Evolutionary conservation across 2,113 vertebrate species (phyloP), one percentile per base, ranked within the genome.

Genomic region (Enhydra lutris): DNA sequence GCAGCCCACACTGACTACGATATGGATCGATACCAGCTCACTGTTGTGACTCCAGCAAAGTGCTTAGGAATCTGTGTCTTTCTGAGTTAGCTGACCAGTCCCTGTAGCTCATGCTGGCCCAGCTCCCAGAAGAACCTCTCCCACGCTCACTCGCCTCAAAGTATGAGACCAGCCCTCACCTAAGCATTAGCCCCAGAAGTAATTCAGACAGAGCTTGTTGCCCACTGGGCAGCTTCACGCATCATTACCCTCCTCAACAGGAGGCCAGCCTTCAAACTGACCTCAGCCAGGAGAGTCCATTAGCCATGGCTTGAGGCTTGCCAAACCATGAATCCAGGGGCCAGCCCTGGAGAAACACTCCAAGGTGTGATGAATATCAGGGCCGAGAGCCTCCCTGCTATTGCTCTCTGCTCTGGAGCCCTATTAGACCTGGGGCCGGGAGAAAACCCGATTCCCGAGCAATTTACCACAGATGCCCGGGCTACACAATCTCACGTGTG

Each of bases 101-200:
- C 91, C 95, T 18, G 6, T 71, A 57, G 96, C 96, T 97, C 36
- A 5, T 80, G 74, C 0, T 31, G 45, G 71, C 95, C 98, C 91
- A 24, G 91, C 76, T 98, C 24, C 45, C n/a, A 42, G 23, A 17
- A 65, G 1, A 15, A 2, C 5, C 13, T 26, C 24, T 21, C 31
- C 65, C 13, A 18, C 0, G 0, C 47, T 81, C 50, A 55, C 6
- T 81, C 50, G 55, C 6, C 31, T n/a, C 26, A 26, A 24, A 92
- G 92, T 94, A 93, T 86, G 74, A 92, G 84, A 97, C 95, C 98
- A 96, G 91, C 98, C 97, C 94, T 97, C 96, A 94, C 91, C 71
- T 29, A 82, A 97, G 95, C 98, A 97, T 97, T 94, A 96, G 90
- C 96, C 97, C 98, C 59, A 93, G 95, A 87, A 86, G 93, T 84